Base-by-base conservation (phyloP, 1,140 invertebrate species). In the Leptinotarsa defecta region DNA sequence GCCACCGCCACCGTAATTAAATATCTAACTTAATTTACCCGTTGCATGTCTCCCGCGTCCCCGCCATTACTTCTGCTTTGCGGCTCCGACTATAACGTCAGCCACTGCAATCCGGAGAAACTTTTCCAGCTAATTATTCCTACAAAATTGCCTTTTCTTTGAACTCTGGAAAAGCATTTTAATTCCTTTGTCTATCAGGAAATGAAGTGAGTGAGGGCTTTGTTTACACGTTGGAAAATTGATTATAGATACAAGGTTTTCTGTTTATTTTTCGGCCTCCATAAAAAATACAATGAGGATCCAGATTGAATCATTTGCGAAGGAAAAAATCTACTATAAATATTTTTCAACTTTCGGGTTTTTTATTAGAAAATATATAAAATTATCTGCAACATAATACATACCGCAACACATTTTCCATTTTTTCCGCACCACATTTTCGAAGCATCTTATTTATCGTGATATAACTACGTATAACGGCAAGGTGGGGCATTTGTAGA, bases 11-110 rank as follows among this genome's bases (percentile, higher is more conserved):
- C 70, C 74, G 77, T 83, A 83, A 83, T 83, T 83, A 83, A 83
- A 82, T 83, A 80, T 80, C 80, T 79, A 79, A 81, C 81, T 77
- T 80, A 82, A 82, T 82, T 77, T 78, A 77, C 76, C 61, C 75
- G 76, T 82, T 79, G 80, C 80, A 80, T 82, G 81, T 52, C 34
- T 70, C 48, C 34, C 13, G 43, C 48, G 27, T 70, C 71, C 71
- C 34, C 68, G 20, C n/a, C 43, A 48, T 49, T 52, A 70, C 20
- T 49, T 52, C 68, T 52, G 20, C 68, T 27, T 48, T 49, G 43
- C 68, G 43, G 43, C 48, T 49, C n/a, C 43, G 43, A 52, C 68
- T 48, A 67, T 57, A 34, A 24, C 64, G 64, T 67, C 64, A 67
- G 68, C 68, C 27, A 52, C 68, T 70, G 68, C 68, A 70, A 70